Evolutionary conservation across 2,113 vertebrate genomes (phyloP).

Genomic region (Alosa alosa): DNA sequence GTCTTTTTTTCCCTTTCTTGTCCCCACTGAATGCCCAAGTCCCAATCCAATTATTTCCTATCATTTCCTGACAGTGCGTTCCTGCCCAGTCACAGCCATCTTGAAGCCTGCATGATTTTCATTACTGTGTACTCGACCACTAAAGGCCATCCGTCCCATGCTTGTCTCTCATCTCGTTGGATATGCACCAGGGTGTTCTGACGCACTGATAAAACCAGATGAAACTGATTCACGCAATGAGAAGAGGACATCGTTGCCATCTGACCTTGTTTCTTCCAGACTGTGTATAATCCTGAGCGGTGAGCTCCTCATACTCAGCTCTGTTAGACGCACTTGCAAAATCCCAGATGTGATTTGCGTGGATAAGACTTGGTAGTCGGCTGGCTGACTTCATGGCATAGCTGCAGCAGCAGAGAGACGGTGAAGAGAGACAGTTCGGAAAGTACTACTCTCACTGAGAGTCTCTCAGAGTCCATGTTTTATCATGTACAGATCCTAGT

Average conservation of each 20-base stretch:
- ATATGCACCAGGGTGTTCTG: background rate
- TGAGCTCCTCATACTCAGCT: background rate
- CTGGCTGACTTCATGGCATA: background rate
- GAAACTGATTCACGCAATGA: background rate
- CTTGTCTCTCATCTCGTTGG: conserved; percentile 34
- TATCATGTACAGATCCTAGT: background rate
- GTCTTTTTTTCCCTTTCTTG: conserved; percentile 25
- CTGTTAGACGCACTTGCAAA: background rate
- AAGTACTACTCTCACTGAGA: background rate
- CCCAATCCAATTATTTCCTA: conserved; percentile 55
- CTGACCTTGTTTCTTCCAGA: background rate
- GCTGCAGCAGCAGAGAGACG: background rate
- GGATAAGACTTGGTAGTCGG: background rate
- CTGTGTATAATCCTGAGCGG: background rate
- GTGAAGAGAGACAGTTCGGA: background rate
- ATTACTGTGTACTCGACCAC: conserved; percentile 48
- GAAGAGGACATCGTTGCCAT: background rate
- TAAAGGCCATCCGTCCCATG: conserved; percentile 31
- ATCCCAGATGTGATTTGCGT: conserved; percentile 14
- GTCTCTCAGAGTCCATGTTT: background rate
- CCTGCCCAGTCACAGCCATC: conserved; percentile 33
- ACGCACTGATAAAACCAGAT: background rate
- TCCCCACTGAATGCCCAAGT: conserved; percentile 28
- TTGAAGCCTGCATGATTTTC: conserved; percentile 48
- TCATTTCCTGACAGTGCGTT: conserved; percentile 39